Conservation (phyloP, 2,888 invertebrate species). For the Pollenia griseotomentosa region DNA sequence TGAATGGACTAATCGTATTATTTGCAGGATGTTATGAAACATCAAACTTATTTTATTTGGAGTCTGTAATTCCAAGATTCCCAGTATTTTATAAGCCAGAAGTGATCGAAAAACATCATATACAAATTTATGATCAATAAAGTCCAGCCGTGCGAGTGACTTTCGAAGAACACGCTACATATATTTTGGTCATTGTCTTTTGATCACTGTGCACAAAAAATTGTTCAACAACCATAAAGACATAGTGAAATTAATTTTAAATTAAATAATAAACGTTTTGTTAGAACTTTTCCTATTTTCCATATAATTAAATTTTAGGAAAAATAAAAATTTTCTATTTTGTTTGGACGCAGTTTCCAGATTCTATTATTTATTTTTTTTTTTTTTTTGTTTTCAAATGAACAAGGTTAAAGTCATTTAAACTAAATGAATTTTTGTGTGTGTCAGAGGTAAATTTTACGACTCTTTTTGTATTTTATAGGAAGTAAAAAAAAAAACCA, state of each 20-base stretch:
- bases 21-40: too few relatives aligned
- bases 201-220: background rate
- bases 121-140: too few relatives aligned
- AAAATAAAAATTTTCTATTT: background rate
- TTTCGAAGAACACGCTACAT: too few relatives aligned
- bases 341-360: background rate
- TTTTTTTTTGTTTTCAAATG: background rate
- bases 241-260: background rate
- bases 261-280: background rate
- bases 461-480: conserved; percentile 4
- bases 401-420: conserved; percentile 52
- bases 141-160: too few relatives aligned
- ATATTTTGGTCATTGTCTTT: too few relatives aligned
- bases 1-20: too few relatives aligned
- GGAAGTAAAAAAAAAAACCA: conserved; percentile 3
- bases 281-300: background rate
- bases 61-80: too few relatives aligned
- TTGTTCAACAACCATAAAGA: background rate
- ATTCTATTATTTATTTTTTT: background rate
- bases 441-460: conserved; percentile 46
- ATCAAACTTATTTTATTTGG: too few relatives aligned
- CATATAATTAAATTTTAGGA: background rate
- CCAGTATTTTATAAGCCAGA: too few relatives aligned
- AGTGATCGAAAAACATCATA: too few relatives aligned
- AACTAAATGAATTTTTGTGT: conserved; percentile 48